Percentiles rank a stretch among this genome's conserved stretches.
These are phyloP conservation scores for Lycorma delicatula DNA, from an alignment of 1,140 invertebrate genomes.

Conservation along the genomic window DNA sequence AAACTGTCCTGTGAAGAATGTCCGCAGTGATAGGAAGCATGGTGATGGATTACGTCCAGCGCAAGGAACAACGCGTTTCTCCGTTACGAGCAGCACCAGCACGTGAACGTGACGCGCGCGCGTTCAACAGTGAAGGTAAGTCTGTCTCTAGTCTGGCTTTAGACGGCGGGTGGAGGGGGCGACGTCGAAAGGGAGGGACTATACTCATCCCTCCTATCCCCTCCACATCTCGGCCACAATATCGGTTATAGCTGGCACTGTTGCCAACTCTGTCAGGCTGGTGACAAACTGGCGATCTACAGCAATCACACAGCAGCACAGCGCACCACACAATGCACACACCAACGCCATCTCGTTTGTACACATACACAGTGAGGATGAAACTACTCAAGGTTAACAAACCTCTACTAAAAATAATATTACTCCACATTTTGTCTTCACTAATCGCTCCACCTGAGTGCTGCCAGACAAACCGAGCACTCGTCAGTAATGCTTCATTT, in stretches of 20 bases:
- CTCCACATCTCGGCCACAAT: background rate
- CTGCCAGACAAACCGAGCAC: too few relatives aligned
- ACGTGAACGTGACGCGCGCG: background rate
- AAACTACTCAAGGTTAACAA: background rate
- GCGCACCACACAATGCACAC: background rate
- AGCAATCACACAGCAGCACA: background rate
- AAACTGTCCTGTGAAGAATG: background rate
- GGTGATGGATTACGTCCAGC: background rate
- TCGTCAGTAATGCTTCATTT: too few relatives aligned
- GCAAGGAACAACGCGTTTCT: too few relatives aligned
- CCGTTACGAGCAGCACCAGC: background rate
- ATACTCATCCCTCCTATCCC: background rate
- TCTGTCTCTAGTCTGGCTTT: background rate
- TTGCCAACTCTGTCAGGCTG: background rate
- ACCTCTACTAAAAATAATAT: slow-evolving; percentile 3
- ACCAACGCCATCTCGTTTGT: background rate
- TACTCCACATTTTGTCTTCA: too few relatives aligned
- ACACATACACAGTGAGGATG: too few relatives aligned
- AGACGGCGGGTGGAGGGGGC: background rate
- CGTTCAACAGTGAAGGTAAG: background rate
- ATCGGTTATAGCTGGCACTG: slow-evolving; percentile 2
- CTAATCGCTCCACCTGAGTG: too few relatives aligned
- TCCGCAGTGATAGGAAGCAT: background rate
- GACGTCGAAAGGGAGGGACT: background rate
- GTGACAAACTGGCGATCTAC: background rate